Conservation (phyloP, 2,888 invertebrate genomes). For the Drosophila neoperkinsi region DNA sequence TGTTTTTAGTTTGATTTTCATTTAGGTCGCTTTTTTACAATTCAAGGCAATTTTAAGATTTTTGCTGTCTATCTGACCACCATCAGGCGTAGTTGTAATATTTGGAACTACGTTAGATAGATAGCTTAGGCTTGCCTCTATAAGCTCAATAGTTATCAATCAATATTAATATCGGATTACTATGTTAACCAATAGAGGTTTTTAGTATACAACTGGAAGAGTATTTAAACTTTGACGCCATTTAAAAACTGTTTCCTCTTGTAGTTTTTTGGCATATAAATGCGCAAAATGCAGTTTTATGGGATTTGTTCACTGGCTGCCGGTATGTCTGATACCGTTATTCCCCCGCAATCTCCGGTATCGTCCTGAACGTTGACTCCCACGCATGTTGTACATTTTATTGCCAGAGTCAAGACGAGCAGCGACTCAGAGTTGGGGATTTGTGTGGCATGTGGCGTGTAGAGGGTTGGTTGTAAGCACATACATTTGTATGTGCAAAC, state of each 20-base stretch:
- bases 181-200: background rate
- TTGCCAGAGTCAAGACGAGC: constrained; percentile 56
- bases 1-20: too few species aligned
- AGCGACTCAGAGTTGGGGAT: constrained; percentile 6
- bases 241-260: background rate
- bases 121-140: too few species aligned
- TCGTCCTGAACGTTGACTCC: constrained; percentile 13
- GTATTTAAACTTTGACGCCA: background rate
- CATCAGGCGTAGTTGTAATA: too few species aligned
- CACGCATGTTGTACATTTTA: constrained; percentile 78
- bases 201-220: background rate
- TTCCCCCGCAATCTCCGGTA: background rate
- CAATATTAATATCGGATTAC: background rate
- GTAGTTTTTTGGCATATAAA: constrained; percentile 69
- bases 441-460: constrained; percentile 15
- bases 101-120: too few species aligned
- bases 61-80: too few species aligned
- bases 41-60: too few species aligned
- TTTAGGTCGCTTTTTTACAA: too few species aligned
- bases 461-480: constrained; percentile 55
- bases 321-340: background rate
- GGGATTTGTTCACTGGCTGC: constrained; percentile 15
- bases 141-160: background rate
- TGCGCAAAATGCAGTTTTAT: constrained; percentile 65
- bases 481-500: constrained; percentile 73